These are phyloP conservation scores for Daktulosphaira vitifoliae DNA, from an alignment of 1,140 invertebrate genomes.

Conservation along the genomic window DNA sequence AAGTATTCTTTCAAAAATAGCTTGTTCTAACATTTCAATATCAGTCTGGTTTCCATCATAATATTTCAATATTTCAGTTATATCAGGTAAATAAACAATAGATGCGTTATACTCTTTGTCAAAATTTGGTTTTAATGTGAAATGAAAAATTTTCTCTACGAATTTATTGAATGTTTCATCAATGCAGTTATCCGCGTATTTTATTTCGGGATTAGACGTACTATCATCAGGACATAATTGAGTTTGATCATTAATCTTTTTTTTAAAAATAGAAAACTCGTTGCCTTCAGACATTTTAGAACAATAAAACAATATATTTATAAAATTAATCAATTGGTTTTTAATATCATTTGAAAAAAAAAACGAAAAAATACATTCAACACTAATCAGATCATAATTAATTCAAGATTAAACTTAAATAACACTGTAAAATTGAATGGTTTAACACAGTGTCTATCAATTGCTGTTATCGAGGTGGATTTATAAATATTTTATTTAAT, in stretches of 20 bases:
- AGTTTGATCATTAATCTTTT: not conserved
- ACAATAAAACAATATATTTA: not conserved
- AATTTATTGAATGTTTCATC: slow-evolving; percentile 5
- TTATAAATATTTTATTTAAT: too few relatives aligned
- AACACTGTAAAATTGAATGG: too few relatives aligned
- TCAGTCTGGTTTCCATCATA: slow-evolving; percentile 43
- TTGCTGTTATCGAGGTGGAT: too few relatives aligned
- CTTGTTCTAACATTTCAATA: slow-evolving; percentile 60
- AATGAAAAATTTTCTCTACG: slow-evolving; percentile 20
- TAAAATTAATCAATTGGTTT: too few relatives aligned
- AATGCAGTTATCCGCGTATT: not conserved
- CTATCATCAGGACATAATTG: not conserved
- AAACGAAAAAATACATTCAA: too few relatives aligned
- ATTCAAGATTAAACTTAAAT: too few relatives aligned
- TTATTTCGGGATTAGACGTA: not conserved
- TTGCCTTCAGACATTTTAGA: not conserved
- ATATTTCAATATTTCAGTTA: not conserved
- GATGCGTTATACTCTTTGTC: not conserved
- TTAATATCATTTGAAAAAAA: too few relatives aligned
- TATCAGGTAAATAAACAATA: slow-evolving; percentile 21
- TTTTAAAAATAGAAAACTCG: slow-evolving; percentile 12
- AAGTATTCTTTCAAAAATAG: slow-evolving; percentile 69
- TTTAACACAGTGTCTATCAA: too few relatives aligned
- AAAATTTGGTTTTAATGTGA: not conserved
- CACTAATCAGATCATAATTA: too few relatives aligned